These are phyloP conservation scores for Cheilinus undulatus DNA, from an alignment of 2,113 vertebrate genomes.

Conservation along the genomic window DNA sequence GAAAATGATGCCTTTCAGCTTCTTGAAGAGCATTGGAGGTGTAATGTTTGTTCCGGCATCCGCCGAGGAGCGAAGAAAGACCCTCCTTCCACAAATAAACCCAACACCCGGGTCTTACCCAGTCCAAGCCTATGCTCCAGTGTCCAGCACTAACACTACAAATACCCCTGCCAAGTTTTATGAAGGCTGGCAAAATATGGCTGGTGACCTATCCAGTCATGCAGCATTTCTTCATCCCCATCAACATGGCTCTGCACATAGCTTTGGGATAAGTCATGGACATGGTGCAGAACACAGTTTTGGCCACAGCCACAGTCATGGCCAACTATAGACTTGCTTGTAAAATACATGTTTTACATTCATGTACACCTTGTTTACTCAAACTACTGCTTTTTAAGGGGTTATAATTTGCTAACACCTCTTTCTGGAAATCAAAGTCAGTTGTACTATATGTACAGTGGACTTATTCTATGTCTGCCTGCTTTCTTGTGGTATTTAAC, in stretches of 20 bases:
- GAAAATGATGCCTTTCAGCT: slow-evolving; percentile 66
- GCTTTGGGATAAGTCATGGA: slow-evolving; percentile 29
- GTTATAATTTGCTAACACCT: not conserved
- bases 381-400: not conserved
- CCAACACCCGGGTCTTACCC: slow-evolving; percentile 78
- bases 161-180: not conserved
- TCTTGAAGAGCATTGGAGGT: slow-evolving; percentile 45
- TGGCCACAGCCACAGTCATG: slow-evolving; percentile 41
- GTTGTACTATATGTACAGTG: too few species aligned
- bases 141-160: slow-evolving; percentile 29
- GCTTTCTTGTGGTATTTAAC: not conserved
- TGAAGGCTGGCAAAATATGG: slow-evolving; percentile 66
- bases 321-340: not conserved
- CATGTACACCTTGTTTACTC: not conserved
- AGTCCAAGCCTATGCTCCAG: slow-evolving; percentile 71
- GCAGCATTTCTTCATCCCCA: slow-evolving; percentile 11
- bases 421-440: too few species aligned
- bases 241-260: slow-evolving; percentile 26
- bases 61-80: slow-evolving; percentile 66
- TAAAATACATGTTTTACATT: not conserved
- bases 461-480: not conserved
- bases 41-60: slow-evolving; percentile 65
- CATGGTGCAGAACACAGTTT: slow-evolving; percentile 14
- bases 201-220: not conserved
- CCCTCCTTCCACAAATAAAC: slow-evolving; percentile 71